Evolutionary conservation across 2,888 invertebrate species (phyloP), one percentile per base, ranked within the genome.

Genomic region (Drosophila antonietae): DNA sequence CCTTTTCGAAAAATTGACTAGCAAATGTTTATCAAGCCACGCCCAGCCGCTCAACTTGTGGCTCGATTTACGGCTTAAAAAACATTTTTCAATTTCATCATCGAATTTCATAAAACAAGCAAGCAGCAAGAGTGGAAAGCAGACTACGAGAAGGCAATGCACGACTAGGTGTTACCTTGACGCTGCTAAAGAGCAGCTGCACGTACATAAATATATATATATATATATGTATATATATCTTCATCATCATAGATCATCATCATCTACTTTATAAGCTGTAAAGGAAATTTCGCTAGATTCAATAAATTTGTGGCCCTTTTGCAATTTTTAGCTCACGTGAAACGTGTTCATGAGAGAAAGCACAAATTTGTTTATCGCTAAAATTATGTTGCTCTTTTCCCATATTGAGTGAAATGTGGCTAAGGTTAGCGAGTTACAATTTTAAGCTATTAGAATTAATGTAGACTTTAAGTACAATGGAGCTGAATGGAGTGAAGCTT

Each of bases 1-100:
- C 33, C 62, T 20, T 39, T 37, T 53, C 35, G 23, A 39, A 39
- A 53, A 53, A 51, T 51, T 39, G 49, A 49, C 65, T 63, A 60
- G 60, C 43, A 58, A 63, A 65, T 68, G 74, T 52, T 51, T 78
- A 81, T 66, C 47, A 51, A 9, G 18, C 15, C 62, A 46, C 57
- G 57, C 57, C 57, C 57, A 57, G 57, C 23, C 44, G 33, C 33
- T 41, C 49, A 41, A 64, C 51, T 52, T 64, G 53, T 66, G 53
- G 53, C 53, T 66, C 39, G 18, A 53, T 66, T 66, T 8, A n/a
- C 66, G 63, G 31, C 20, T 33, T 31, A 59, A 31, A 28, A 59
- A 37, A 39, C 53, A 53, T 53, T 59, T 39, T 59, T 59, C 39
- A 47, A 49, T 59, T 47, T 59, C 37, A 59, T 59, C 37, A 59